Base-by-base conservation (phyloP, 1,140 invertebrate genomes). In the Apolygus lucorum region DNA sequence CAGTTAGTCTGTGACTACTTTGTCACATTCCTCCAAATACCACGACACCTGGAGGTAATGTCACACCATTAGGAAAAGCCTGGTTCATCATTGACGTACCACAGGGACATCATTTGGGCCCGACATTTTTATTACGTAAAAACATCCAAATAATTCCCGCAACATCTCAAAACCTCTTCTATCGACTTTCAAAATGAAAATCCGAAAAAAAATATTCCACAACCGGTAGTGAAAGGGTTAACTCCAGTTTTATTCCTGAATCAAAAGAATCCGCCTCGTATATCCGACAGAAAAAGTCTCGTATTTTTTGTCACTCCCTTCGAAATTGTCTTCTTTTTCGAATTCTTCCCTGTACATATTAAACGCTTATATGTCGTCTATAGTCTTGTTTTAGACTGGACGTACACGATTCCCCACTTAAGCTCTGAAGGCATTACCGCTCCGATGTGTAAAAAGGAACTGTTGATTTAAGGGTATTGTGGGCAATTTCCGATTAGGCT, bases 371-470 rank as follows among this genome's bases (percentile, higher is more conserved):
- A n/a, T n/a, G n/a, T n/a, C n/a, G n/a, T n/a, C n/a, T n/a, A 63
- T 63, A 63, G 62, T 63, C 22, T 63, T 63, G 2, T 25, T 42
- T n/a, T 25, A 25, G 22, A n/a, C n/a, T n/a, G n/a, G 21, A 27
- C 21, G 62, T 63, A 66, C 64, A 66, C 64, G 64, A 66, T 66
- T 66, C 26, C 28, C 64, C 64, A 66, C 64, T 66, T 66, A 66
- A 66, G 4, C 4, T 24, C 11, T 4, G 17, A 27, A 17, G 29
- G 64, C 64, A 34, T 66, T 34, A 66, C 28, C 64, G 64, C n/a
- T 66, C n/a, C 25, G 14, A 63, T 25, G 27, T 17, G 26, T 25
- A 21, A 26, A 26, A 21, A 21, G 17, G 21, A 22, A 11, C 4
- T 4, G 11, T 11, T 24, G 54, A 17, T 59, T 59, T 24, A 28